A percentile compares a stretch with the other conserved stretches of the same genome.
These are phyloP conservation scores for Henricia sp. DNA, from an alignment of 53 echinoderm and acorn worm genomes.

Conservation along the genomic window DNA sequence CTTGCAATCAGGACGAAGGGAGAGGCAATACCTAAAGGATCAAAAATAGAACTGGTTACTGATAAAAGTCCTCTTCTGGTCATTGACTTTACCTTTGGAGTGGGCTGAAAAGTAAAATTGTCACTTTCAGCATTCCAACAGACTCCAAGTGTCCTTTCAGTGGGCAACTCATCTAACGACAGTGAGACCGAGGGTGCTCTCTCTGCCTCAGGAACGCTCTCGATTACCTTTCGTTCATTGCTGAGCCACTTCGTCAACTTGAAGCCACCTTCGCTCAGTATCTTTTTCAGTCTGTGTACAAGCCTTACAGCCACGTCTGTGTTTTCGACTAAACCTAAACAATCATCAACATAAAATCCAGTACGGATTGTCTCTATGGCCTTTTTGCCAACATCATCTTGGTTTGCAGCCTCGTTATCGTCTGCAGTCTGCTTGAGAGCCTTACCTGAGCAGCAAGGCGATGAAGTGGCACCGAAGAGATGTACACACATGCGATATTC, in stretches of 20 bases:
- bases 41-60: constrained; percentile 49
- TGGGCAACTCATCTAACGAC: constrained; percentile 28
- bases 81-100: constrained; percentile 37
- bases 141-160: constrained; percentile 44
- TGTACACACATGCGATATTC: constrained; percentile 74
- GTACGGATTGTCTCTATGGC: constrained; percentile 2
- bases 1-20: constrained; percentile 53
- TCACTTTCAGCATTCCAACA: constrained; percentile 54
- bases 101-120: constrained; percentile 30
- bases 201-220: constrained; percentile 54
- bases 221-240: constrained; percentile 55
- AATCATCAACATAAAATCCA: constrained; percentile 39
- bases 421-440: constrained; percentile 45
- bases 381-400: constrained; percentile 7
- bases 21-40: constrained; percentile 58
- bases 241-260: constrained; percentile 70
- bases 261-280: constrained; percentile 62
- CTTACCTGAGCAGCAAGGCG: constrained; percentile 53
- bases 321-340: neutral
- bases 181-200: constrained; percentile 39
- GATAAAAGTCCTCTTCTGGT: constrained; percentile 62
- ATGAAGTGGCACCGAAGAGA: constrained; percentile 67
- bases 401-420: neutral
- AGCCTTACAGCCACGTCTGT: neutral
- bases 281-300: neutral